Base-by-base conservation (phyloP, 1,140 invertebrate species). In the Dendroctonus ponderosae region DNA sequence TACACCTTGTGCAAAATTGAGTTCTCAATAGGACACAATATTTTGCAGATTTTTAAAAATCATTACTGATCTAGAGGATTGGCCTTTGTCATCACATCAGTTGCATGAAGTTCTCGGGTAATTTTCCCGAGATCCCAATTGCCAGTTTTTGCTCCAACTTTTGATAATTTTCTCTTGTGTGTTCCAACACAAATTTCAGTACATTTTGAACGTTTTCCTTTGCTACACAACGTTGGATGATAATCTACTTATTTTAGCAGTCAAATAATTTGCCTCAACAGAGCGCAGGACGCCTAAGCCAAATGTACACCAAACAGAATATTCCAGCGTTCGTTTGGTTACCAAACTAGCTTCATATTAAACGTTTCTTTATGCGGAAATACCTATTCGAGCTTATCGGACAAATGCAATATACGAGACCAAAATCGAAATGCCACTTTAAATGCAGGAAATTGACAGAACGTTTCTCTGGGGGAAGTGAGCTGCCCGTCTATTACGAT, bases 361-460 rank as follows among this genome's bases (percentile, higher is more conserved):
- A 52, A 52, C 50, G 50, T 52, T 52, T 26, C 37, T 8, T 26
- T 26, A 37, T 52, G 5, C 26, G 12, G n/a, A 26, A 52, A 52
- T 52, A 14, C 50, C 26, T 15, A 52, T 15, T 9, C n/a, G 50
- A 12, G 50, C 50, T 52, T 52, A 52, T 52, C 50, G 50, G 50
- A 52, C 50, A 52, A 52, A 52, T 26, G 50, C 50, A 52, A 56
- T 56, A 60, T 49, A 60, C 58, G 58, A 60, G 46, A 49, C 41
- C 58, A 50, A 60, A 60, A 60, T 60, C 26, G 46, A 60, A 60
- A 60, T 60, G 43, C 58, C 58, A 60, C 58, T 60, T 60, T 60
- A 60, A 60, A 60, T 49, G 50, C 58, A 60, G 58, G 58, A 60
- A 60, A 60, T 60, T 60, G 58, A 60, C 58, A 50, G 58, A 60